Base-by-base conservation (phyloP, 2,113 vertebrate genomes). In the Lichenostomus cassidix region DNA sequence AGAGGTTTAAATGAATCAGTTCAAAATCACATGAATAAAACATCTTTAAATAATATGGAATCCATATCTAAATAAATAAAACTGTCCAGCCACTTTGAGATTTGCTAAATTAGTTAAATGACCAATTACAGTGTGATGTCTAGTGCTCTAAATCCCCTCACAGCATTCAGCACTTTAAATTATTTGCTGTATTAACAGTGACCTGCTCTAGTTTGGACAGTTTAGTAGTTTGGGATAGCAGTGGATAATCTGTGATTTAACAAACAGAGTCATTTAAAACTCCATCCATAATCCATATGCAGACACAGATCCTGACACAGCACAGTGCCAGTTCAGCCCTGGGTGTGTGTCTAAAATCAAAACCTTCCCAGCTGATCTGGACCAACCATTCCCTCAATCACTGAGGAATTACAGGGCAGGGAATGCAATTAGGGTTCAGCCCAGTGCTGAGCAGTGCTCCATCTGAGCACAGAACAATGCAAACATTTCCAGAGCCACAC, bases 61-160 rank as follows among this genome's bases (percentile, higher is more conserved):
- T 35, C 44, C 73, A 37, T 75, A 50, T 76, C 39, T 94, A 91
- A 96, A 97, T 62, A 96, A 91, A 97, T 55, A 76, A 50, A 92
- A 68, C 41, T 94, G 77, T 79, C 68, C 7, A 64, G 60, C 37
- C 75, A 71, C 69, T 91, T 77, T 91, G 74, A 65, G 64, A 94
- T 84, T 88, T 86, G 77, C 59, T 95, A 83, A 91, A 83, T 84
- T 90, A 94, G 80, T 93, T 87, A 91, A 93, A 95, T 53, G 90
- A 92, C 70, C 75, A 95, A 77, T 93, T 96, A 65, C 35, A 56
- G 29, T 17, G 19, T 5, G 70, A 49, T 27, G 19, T 44, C 91
- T 75, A 89, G 87, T 41, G 83, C 76, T 75, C 65, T 35, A 82
- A 87, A 68, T 14, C 56, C 69, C 63, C 71, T 55, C 56, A 52